A percentile compares a stretch with the other conserved stretches of the same genome.
Conservation (phyloP, 2,797 vertebrate genomes). For the Halcyon smyrnensis region DNA sequence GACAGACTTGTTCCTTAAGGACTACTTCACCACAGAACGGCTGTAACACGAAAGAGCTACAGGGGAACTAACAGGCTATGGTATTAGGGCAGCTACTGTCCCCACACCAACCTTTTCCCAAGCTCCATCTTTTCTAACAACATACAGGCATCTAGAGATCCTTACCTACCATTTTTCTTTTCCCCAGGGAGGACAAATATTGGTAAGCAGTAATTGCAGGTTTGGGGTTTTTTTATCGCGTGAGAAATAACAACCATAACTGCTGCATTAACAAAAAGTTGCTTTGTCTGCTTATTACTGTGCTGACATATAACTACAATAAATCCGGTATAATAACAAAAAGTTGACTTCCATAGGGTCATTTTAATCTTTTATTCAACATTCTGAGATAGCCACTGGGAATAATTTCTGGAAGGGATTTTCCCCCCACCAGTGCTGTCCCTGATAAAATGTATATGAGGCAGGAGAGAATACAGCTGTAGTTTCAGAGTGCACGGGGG, state of each 20-base stretch:
- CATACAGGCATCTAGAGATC: not conserved
- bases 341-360: not conserved
- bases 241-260: not conserved
- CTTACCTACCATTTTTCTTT: not conserved
- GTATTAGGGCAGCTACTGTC: not conserved
- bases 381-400: not conserved
- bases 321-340: not conserved
- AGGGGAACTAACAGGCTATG: not conserved
- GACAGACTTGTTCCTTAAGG: not conserved
- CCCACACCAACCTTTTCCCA: not conserved
- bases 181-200: not conserved
- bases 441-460: not conserved
- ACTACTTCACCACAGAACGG: not conserved
- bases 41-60: not conserved
- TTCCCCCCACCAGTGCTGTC: not conserved
- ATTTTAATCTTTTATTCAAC: not conserved
- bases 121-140: not conserved
- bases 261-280: not conserved
- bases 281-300: not conserved
- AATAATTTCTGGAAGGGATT: not conserved
- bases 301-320: not conserved
- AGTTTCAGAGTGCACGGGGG: not conserved
- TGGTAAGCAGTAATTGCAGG: not conserved
- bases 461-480: not conserved
- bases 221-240: accelerated